Evolutionary conservation across 2,888 invertebrate genomes (phyloP), one percentile per base, ranked within the genome.

Genomic region (Athalia cordata): DNA sequence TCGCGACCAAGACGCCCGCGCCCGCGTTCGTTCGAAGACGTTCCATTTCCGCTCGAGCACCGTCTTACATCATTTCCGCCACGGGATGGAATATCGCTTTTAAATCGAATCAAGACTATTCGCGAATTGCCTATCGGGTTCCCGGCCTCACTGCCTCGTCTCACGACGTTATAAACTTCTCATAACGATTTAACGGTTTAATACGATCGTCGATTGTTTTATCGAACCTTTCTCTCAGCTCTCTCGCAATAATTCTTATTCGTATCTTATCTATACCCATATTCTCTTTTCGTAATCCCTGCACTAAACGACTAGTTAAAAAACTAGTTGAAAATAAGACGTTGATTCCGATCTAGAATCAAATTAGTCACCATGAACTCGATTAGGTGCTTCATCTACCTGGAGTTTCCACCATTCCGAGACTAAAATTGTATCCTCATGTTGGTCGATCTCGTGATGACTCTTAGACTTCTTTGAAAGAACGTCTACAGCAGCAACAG

Each of bases 31-130:
- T 86, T 85, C 85, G 85, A 87, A 88, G 89, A 88, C 86, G 88
- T 86, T 86, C 86, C 83, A 89, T 89, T 89, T 89, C 89, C 89
- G 86, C 83, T 81, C 82, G 79, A 84, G 86, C 86, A 82, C 84
- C 89, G 87, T 89, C 89, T 89, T 89, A 89, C 87, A 88, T 87
- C 87, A 90, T 93, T 93, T 90, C 90, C 90, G 87, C 87, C 82
- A 81, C 87, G 85, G 89, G 89, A 90, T 90, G 89, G 89, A 87
- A 89, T 89, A 88, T 89, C 88, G 89, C 89, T 88, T 88, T 87
- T 89, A 88, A 89, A 89, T 89, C 87, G 86, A 89, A 89, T 89
- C 89, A 89, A 89, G 88, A 89, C 86, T 89, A 89, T 89, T 89
- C 87, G 87, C 83, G 86, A 88, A 89, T 88, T 87, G 88, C 85